These are phyloP conservation scores for Philonicus albiceps DNA, from an alignment of 2,888 invertebrate genomes.

Conservation along the genomic window DNA sequence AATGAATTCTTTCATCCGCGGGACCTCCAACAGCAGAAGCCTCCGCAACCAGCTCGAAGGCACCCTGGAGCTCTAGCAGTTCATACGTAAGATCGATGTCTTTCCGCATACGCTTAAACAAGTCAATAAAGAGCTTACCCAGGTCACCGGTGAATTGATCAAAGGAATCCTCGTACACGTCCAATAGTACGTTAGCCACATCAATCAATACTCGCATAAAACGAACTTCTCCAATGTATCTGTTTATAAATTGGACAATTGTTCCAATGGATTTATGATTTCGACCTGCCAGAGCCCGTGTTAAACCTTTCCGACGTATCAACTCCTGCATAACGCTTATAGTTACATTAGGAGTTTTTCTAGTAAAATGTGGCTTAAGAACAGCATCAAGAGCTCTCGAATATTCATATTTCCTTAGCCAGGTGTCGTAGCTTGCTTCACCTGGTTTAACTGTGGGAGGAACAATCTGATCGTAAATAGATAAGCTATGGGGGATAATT, in stretches of 20 bases:
- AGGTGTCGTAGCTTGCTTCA: constrained; percentile 69
- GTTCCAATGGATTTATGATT: constrained; percentile 71
- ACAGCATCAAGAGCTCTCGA: constrained; percentile 80
- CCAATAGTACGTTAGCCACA: constrained; percentile 77
- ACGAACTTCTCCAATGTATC: constrained; percentile 75
- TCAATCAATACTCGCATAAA: constrained; percentile 79
- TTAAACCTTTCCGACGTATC: constrained; percentile 80
- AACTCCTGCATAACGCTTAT: constrained; percentile 86
- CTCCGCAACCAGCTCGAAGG: constrained; percentile 72
- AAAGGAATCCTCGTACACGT: constrained; percentile 75
- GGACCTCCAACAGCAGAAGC: constrained; percentile 67
- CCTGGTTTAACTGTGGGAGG: constrained; percentile 57
- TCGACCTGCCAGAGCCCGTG: constrained; percentile 77
- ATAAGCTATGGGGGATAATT: constrained; percentile 55
- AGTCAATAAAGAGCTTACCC: constrained; percentile 68
- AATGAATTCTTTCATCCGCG: constrained; percentile 47
- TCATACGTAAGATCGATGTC: constrained; percentile 75
- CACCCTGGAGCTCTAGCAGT: constrained; percentile 74
- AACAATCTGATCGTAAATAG: constrained; percentile 67
- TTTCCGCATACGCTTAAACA: constrained; percentile 70
- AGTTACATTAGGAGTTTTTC: constrained; percentile 77
- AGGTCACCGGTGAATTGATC: constrained; percentile 70
- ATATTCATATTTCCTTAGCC: constrained; percentile 82
- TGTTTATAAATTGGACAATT: constrained; percentile 79
- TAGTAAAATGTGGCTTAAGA: constrained; percentile 68